Conservation (phyloP, 2,113 vertebrate species). For the Ageneiosus marmoratus region DNA sequence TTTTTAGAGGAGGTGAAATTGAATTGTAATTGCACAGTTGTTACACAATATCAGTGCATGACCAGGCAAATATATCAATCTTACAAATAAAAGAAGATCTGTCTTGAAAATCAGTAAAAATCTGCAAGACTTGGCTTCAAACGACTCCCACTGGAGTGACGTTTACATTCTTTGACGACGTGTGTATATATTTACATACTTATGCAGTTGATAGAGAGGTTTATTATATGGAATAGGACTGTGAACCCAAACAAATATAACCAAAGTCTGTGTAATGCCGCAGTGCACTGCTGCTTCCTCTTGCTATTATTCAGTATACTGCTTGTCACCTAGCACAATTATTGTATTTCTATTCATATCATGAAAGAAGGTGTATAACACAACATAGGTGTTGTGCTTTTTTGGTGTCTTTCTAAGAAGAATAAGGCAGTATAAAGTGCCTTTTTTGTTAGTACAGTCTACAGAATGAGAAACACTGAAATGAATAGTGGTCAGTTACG, state of each 20-base stretch:
- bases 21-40: not conserved
- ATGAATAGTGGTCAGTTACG: not conserved
- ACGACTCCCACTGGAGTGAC: slow-evolving; percentile 50
- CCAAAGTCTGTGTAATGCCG: slow-evolving; percentile 37
- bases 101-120: not conserved
- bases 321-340: slow-evolving; percentile 15
- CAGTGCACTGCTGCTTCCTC: slow-evolving; percentile 44
- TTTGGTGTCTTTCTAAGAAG: not conserved
- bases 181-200: slow-evolving; percentile 40
- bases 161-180: slow-evolving; percentile 38
- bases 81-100: not conserved
- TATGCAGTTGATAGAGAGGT: slow-evolving; percentile 37
- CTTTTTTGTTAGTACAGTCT: slow-evolving; percentile 2
- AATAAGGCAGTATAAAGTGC: not conserved
- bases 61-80: not conserved
- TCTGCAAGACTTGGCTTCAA: not conserved
- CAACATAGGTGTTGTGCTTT: not conserved
- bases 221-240: slow-evolving; percentile 43
- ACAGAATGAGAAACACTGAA: slow-evolving; percentile 19
- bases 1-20: not conserved
- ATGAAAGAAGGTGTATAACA: not conserved
- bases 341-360: slow-evolving; percentile 35
- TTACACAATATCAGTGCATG: not conserved
- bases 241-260: slow-evolving; percentile 47
- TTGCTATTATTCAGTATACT: slow-evolving; percentile 13